phyloP scores from a whole-genome alignment of 2,113 vertebrate species.

The Leiothrix lutea region DNA sequence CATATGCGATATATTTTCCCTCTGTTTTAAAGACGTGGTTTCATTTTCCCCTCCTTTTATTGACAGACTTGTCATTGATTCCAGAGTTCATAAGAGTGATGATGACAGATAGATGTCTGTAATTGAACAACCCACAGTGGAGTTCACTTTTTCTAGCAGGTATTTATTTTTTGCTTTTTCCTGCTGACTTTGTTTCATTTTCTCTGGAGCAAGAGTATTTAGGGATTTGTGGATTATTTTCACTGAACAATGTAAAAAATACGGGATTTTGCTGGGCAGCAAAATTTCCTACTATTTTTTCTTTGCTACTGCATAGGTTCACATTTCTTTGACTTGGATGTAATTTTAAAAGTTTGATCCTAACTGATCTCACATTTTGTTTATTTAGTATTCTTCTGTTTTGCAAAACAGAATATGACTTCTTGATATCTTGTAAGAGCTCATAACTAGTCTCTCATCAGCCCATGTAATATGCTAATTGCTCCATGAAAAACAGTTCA shows the following conservation, averaged over 20 bases:
- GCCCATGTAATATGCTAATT: not conserved
- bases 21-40: conserved; percentile 25
- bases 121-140: conserved; percentile 11
- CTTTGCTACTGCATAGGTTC: not conserved
- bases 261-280: not conserved
- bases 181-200: not conserved
- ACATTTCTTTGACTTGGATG: not conserved
- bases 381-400: not conserved
- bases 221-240: not conserved
- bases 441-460: not conserved
- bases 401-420: not conserved
- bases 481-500: not conserved
- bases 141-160: not conserved
- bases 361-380: not conserved
- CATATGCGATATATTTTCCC: not conserved
- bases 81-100: not conserved
- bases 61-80: conserved; percentile 30
- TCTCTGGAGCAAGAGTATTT: not conserved
- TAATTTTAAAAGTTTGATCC: not conserved
- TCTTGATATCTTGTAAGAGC: not conserved
- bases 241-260: not conserved
- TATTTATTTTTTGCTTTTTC: not conserved
- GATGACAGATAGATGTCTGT: conserved; percentile 43
- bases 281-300: not conserved
- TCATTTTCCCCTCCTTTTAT: conserved; percentile 44